These are phyloP conservation scores for Liparis tanakae DNA, from an alignment of 2,797 vertebrate species.

Conservation along the genomic window DNA sequence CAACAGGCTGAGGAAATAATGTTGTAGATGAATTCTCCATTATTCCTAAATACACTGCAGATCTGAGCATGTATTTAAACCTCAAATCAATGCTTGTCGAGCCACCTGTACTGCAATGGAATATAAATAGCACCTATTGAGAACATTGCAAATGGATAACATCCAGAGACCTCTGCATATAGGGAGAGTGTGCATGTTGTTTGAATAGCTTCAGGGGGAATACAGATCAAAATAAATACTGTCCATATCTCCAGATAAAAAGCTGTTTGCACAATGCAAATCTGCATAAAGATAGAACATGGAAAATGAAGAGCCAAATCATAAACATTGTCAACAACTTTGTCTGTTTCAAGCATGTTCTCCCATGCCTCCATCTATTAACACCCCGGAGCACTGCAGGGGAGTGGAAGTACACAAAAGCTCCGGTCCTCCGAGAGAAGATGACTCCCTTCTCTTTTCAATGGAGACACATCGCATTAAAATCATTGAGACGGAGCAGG, in stretches of 20 bases:
- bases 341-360: slow-evolving; percentile 52
- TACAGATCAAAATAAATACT: background rate
- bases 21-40: background rate
- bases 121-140: slow-evolving; percentile 26
- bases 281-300: background rate
- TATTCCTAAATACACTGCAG: slow-evolving; percentile 8
- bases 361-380: slow-evolving; percentile 40
- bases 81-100: slow-evolving; percentile 9
- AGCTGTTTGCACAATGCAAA: slow-evolving; percentile 1
- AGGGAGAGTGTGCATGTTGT: background rate
- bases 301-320: slow-evolving; percentile 4
- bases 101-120: background rate
- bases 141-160: slow-evolving; percentile 30
- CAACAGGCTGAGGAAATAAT: slow-evolving; percentile 17
- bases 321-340: slow-evolving; percentile 32
- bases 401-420: slow-evolving; percentile 66
- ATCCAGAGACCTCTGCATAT: slow-evolving; percentile 9
- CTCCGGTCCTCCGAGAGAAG: slow-evolving; percentile 40
- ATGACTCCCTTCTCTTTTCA: slow-evolving; percentile 65
- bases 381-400: slow-evolving; percentile 51
- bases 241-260: slow-evolving; percentile 26
- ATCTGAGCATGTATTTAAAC: slow-evolving; percentile 22
- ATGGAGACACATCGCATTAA: slow-evolving; percentile 58
- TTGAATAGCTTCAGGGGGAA: slow-evolving; percentile 24
- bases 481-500: slow-evolving; percentile 44